Conservation (phyloP, 2,888 invertebrate species). For the Orgyia antiqua region DNA sequence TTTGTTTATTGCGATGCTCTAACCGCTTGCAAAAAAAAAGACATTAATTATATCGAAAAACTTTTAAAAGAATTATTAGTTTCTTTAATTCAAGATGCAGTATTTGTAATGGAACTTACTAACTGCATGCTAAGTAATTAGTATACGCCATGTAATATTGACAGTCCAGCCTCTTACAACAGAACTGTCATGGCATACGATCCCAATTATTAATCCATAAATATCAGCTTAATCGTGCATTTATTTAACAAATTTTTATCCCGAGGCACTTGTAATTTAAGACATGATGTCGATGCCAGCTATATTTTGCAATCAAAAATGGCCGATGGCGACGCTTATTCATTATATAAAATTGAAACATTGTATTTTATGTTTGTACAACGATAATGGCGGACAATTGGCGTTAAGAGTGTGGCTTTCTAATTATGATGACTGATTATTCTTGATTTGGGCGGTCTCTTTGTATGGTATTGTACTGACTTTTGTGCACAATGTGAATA, state of each 20-base stretch:
- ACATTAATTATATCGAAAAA: no score
- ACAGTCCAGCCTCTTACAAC: no score
- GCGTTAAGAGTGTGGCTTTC: neutral
- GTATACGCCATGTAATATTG: no score
- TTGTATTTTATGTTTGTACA: constrained; percentile 16
- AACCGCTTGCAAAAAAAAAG: no score
- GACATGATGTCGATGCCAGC: constrained; percentile 10
- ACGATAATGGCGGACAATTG: constrained; percentile 15
- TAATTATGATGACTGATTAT: neutral
- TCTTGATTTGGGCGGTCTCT: neutral
- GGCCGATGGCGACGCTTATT: constrained; percentile 21
- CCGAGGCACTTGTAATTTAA: constrained; percentile 17
- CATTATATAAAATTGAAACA: constrained; percentile 32
- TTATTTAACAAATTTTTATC: constrained; percentile 21
- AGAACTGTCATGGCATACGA: constrained; percentile 7
- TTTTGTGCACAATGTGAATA: no score
- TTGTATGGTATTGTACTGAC: no score
- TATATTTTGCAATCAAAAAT: constrained; percentile 33
- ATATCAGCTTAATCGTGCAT: constrained; percentile 19
- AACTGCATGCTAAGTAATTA: no score
- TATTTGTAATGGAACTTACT: no score
- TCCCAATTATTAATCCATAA: constrained; percentile 24
- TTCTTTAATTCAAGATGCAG: no score
- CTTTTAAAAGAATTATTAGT: no score
- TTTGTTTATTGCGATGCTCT: no score